Base-by-base conservation (phyloP, 2,797 vertebrate genomes). In the Enteromius unitaeniatus region DNA sequence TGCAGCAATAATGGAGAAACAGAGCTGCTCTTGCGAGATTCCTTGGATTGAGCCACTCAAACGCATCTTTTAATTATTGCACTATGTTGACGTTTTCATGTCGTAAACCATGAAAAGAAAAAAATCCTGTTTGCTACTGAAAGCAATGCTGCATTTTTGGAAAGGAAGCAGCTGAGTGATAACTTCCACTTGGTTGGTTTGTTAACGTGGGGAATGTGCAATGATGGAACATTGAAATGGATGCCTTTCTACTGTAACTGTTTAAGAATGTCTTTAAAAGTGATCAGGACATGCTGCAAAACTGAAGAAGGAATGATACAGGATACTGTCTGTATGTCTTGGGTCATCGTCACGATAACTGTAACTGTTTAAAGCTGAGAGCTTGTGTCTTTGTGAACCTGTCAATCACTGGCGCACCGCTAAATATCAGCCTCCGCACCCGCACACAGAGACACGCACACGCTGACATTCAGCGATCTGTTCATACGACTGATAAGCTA, bases 141-240 rank as follows among this genome's bases (percentile, higher is more conserved):
- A 93, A 91, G 90, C 87, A 88, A 78, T 77, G 86, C 78, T 49
- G 85, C 86, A 74, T 88, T 86, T 87, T 88, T 62, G 60, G 83
- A 83, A 88, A 86, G 87, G 88, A 94, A 94, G 93, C 93, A 95
- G 95, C 95, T 94, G 96, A 96, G 94, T 93, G 92, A 90, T 89
- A 75, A 87, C 78, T 78, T 84, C 75, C 88, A 79, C 89, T 86
- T 85, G 88, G 88, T 87, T 90, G 92, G 84, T 91, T 85, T 90
- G 92, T 93, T 94, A 78, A 76, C 40, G 87, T 94, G 95, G 95
- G 93, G 92, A 95, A 94, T 94, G 97, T 98, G 97, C 97, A 97
- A 97, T 98, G 96, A 96, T 96, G 79, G 84, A 85, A 96, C 95
- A 94, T 94, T 95, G 92, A 94, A 91, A 85, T 87, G 88, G 94